Percentiles rank a stretch among this genome's conserved stretches.
Evolutionary conservation across 2,888 invertebrate genomes (phyloP).

Genomic region (Callimorpha dominula): DNA sequence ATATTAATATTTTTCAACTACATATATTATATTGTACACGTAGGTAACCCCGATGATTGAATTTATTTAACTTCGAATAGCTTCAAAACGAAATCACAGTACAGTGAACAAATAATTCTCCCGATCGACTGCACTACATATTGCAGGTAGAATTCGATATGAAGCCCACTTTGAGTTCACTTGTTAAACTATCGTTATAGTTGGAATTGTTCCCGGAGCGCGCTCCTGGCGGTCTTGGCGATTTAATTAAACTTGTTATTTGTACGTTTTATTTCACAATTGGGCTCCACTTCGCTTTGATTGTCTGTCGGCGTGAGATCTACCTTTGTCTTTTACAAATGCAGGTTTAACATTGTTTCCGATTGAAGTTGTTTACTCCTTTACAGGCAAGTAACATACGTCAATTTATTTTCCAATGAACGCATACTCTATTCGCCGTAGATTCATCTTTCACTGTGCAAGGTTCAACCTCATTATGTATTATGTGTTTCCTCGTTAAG

Average conservation of each 20-base stretch:
- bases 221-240: slow-evolving; percentile 71
- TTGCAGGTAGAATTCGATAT: slow-evolving; percentile 73
- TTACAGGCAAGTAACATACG: slow-evolving; percentile 39
- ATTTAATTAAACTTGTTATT: slow-evolving; percentile 87
- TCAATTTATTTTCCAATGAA: slow-evolving; percentile 46
- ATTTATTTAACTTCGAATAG: slow-evolving; percentile 40
- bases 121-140: slow-evolving; percentile 68
- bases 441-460: slow-evolving; percentile 58
- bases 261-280: slow-evolving; percentile 84
- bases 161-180: slow-evolving; percentile 79
- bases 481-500: slow-evolving; percentile 58
- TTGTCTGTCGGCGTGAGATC: slow-evolving; percentile 71
- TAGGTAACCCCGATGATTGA: slow-evolving; percentile 14
- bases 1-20: slow-evolving; percentile 13
- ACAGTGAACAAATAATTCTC: slow-evolving; percentile 62
- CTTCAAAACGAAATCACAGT: slow-evolving; percentile 44
- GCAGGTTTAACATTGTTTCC: slow-evolving; percentile 54
- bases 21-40: slow-evolving; percentile 23
- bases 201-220: slow-evolving; percentile 73
- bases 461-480: slow-evolving; percentile 59
- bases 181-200: slow-evolving; percentile 82
- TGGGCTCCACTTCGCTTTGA: slow-evolving; percentile 77
- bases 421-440: slow-evolving; percentile 45
- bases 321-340: slow-evolving; percentile 64
- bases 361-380: slow-evolving; percentile 50